These are phyloP conservation scores for Enteromius fasciolatus DNA, from an alignment of 2,797 vertebrate species.

Conservation along the genomic window DNA sequence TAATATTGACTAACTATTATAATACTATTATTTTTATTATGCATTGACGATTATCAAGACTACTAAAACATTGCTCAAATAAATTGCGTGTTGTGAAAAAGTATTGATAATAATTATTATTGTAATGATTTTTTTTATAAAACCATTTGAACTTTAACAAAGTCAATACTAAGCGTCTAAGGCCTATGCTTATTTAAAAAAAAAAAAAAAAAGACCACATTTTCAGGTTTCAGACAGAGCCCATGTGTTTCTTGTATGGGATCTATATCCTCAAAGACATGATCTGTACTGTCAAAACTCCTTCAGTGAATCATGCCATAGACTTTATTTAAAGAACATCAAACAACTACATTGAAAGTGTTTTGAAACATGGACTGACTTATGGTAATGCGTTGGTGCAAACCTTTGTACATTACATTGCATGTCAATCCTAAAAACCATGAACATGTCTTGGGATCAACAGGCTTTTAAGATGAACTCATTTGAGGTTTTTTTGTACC, in stretches of 20 bases:
- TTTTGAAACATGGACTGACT: constrained; percentile 46
- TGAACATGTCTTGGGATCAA: constrained; percentile 47
- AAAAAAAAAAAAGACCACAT: not conserved
- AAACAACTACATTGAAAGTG: constrained; percentile 43
- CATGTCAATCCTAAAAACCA: constrained; percentile 42
- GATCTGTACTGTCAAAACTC: constrained; percentile 24
- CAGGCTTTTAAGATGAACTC: constrained; percentile 44
- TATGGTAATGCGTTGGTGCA: constrained; percentile 22
- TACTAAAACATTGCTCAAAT: too few species aligned
- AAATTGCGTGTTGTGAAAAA: too few species aligned
- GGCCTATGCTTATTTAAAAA: not conserved
- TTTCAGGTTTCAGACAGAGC: constrained; percentile 14
- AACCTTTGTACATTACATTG: constrained; percentile 29
- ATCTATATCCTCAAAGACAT: constrained; percentile 31
- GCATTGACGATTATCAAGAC: too few species aligned
- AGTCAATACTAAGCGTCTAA: not conserved
- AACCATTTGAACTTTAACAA: not conserved
- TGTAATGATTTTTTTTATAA: not conserved
- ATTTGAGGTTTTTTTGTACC: constrained; percentile 41
- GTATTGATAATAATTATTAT: too few species aligned
- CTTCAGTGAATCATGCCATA: constrained; percentile 8
- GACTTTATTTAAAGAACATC: constrained; percentile 48
- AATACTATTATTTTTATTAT: not conserved
- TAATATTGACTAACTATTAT: not conserved
- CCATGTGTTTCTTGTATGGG: constrained; percentile 33